Percentiles rank a stretch among this genome's conserved stretches.
Evolutionary conservation across 2,888 invertebrate genomes (phyloP).

Genomic region (Xiphydria camelus): DNA sequence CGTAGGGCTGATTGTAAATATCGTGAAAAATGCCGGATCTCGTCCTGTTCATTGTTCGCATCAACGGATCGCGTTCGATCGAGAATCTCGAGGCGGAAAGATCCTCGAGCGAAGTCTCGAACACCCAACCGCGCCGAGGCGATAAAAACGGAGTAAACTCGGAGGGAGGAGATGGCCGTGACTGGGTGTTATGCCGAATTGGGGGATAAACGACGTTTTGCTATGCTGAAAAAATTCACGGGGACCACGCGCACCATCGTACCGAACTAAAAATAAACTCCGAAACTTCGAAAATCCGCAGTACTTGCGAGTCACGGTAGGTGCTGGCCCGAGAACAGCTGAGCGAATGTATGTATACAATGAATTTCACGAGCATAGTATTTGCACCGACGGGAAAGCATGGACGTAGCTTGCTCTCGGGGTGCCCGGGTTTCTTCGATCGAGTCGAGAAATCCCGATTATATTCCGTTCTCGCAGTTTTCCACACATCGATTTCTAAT

Average conservation of each 20-base stretch:
- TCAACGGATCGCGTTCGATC: conserved; percentile 3
- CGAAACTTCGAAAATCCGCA: conserved; percentile 29
- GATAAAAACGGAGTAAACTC: conserved; percentile 13
- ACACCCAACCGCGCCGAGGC: conserved; percentile 11
- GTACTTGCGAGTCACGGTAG: conserved; percentile 19
- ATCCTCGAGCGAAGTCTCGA: conserved; percentile 7
- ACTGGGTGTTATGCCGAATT: conserved; percentile 26
- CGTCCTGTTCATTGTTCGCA: conserved; percentile 42
- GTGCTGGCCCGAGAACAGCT: conserved; percentile 29
- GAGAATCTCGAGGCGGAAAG: conserved; percentile 15
- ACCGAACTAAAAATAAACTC: conserved; percentile 44
- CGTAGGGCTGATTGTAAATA: conserved; percentile 61
- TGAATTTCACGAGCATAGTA: conserved; percentile 11
- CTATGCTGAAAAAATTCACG: conserved; percentile 36
- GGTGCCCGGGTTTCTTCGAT: no score
- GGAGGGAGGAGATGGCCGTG: not conserved
- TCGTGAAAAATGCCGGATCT: conserved; percentile 57
- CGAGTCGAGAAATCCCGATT: no score
- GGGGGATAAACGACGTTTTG: conserved; percentile 27
- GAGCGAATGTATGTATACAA: conserved; percentile 38
- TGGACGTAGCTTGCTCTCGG: no score
- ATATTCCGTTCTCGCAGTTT: no score
- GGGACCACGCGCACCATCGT: conserved; percentile 36
- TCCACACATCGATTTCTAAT: no score
- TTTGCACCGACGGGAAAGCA: no score